Evolutionary conservation across 2,113 vertebrate genomes (phyloP).

Genomic region (Leptobrachium ailaonicum): DNA sequence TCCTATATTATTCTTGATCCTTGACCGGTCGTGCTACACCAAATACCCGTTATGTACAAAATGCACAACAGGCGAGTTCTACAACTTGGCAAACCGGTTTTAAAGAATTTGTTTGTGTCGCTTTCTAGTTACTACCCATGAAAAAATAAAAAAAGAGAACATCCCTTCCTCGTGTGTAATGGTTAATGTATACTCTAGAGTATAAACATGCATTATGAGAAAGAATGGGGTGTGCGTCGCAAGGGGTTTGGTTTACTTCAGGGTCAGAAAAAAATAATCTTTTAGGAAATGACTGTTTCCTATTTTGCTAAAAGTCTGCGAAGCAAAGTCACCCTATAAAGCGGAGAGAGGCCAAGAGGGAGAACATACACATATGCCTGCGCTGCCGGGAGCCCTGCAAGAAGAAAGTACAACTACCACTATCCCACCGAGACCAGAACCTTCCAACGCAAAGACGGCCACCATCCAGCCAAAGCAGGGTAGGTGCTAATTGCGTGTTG

Average conservation of each 20-base stretch:
- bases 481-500: background rate
- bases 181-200: too few species aligned
- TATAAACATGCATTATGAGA: too few species aligned
- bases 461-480: background rate
- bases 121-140: too few species aligned
- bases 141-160: too few species aligned
- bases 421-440: background rate
- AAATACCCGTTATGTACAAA: too few species aligned
- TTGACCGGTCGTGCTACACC: too few species aligned
- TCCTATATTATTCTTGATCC: too few species aligned
- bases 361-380: background rate
- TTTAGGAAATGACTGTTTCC: conserved; percentile 17
- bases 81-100: too few species aligned
- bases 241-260: background rate
- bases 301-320: background rate
- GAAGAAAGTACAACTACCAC: background rate
- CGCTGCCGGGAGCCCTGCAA: background rate
- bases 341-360: conserved; percentile 12
- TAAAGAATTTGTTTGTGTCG: too few species aligned
- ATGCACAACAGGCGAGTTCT: too few species aligned
- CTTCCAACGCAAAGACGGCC: background rate
- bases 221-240: background rate
- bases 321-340: background rate
- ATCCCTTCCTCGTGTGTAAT: too few species aligned
- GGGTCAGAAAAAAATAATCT: background rate